Evolutionary conservation across 2,888 invertebrate genomes (phyloP).

Genomic region (Stictocephala bisonia): DNA sequence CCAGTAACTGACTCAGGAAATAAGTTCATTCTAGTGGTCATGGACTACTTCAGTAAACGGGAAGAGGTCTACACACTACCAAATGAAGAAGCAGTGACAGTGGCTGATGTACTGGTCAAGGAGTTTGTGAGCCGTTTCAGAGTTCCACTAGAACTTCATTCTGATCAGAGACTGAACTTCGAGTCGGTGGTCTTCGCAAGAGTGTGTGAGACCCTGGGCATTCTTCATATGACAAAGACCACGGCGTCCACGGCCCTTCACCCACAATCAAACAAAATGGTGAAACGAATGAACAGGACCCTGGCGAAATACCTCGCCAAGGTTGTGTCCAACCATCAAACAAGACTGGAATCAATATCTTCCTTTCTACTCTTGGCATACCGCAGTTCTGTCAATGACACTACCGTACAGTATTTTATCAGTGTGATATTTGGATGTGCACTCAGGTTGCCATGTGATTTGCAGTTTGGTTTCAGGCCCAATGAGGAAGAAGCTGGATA

Average conservation of each 20-base stretch:
- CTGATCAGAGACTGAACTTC: no score
- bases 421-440: conserved; percentile 44
- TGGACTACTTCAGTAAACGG: conserved; percentile 58
- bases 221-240: no score
- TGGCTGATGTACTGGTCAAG: conserved; percentile 57
- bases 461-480: conserved; percentile 21
- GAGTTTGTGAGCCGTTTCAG: no score
- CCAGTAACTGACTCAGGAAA: conserved; percentile 53
- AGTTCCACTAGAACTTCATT: no score
- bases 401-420: conserved; percentile 31
- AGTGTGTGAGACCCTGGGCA: no score
- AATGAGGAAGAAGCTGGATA: background rate
- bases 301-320: no score
- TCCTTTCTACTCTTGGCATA: conserved; percentile 47
- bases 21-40: conserved; percentile 56
- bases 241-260: no score
- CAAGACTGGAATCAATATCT: conserved; percentile 54
- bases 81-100: conserved; percentile 59
- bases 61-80: conserved; percentile 59
- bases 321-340: no score
- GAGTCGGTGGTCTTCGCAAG: no score
- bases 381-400: conserved; percentile 40
- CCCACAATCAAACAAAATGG: no score
- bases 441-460: conserved; percentile 26
- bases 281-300: no score